Evolutionary conservation across 53 echinoderm and acorn worm genomes (phyloP), one percentile per base, ranked within the genome.

Genomic region (Temnopleurus reevesii): DNA sequence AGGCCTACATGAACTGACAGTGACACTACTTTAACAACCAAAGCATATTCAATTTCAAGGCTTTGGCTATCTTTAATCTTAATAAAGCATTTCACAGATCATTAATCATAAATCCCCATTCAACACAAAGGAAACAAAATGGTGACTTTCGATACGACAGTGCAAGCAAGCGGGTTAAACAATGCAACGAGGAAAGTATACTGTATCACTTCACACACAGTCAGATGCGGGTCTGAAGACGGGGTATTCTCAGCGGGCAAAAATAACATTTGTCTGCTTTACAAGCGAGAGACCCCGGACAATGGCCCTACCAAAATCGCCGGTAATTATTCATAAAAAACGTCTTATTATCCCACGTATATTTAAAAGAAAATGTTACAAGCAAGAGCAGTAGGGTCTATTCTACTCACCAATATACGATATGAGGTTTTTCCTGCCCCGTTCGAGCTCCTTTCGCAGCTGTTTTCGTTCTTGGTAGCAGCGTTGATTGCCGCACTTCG

Each of bases 401-500:
- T 21, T 58, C 77, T 77, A 92, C 99, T 94, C 92, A 99, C 99
- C 99, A 58, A 96, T 96, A 56, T 93, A 99, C 12, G 94, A 92
- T 81, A 94, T 94, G 64, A 96, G 89, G 60, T 96, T 96, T 99
- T 99, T 99, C 60, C 99, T 93, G 76, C 96, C 96, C 82, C 94
- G 96, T 90, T 96, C 99, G n/a, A 99, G 92, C 91, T 99, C 99
- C 91, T 99, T 99, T 91, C 99, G 92, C 92, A 99, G 94, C 92
- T 99, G 96, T 94, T 95, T 95, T 93, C 99, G 89, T 93, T 99
- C 99, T 90, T 99, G 96, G 80, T 91, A 90, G 89, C 98, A 98
- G 92, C 96, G 96, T 88, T 94, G 92, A 86, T 96, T 96, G 79
- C 96, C 96, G 77, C 99, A 99, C 76, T 92, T 94, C 86, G 86